phyloP scores from a whole-genome alignment of 1,140 invertebrate genomes.

The Thalassaphorura encarpata region DNA sequence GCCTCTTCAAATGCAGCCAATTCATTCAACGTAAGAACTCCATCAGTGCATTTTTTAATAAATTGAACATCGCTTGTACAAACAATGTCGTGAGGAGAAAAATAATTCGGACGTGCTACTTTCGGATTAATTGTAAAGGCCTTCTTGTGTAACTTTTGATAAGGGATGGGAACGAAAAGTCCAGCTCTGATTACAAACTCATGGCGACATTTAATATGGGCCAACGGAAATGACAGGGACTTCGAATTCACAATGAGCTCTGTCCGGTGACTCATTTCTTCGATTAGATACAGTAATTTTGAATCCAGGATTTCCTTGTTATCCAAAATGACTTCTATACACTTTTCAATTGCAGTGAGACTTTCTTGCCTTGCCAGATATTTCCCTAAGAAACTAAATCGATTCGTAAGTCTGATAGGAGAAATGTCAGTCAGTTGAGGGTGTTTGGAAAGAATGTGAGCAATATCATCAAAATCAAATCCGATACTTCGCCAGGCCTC shows the following conservation, averaged over 20 bases:
- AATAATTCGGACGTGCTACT: conserved; percentile 17
- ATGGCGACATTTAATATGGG: conserved; percentile 16
- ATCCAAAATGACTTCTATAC: conserved; percentile 7
- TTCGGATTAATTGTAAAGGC: not conserved
- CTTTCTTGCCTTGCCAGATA: conserved; percentile 22
- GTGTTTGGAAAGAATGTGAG: conserved; percentile 1
- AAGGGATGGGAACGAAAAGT: conserved; percentile 17
- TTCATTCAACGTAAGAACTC: conserved; percentile 15
- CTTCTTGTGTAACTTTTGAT: conserved; percentile 12
- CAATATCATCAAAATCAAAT: not conserved
- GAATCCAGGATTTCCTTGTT: conserved; percentile 1
- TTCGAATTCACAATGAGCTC: conserved; percentile 12
- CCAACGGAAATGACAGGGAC: not conserved
- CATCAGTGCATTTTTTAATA: conserved; percentile 21
- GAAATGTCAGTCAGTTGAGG: conserved; percentile 10
- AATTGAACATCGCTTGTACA: conserved; percentile 22
- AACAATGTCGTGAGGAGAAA: conserved; percentile 20
- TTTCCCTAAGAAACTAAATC: conserved; percentile 3
- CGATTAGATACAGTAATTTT: conserved; percentile 24
- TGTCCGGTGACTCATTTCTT: conserved; percentile 14
- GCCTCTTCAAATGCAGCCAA: conserved; percentile 28
- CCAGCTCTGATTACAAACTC: conserved; percentile 29
- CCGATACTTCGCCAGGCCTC: conserved; percentile 14
- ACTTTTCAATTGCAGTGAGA: conserved; percentile 8
- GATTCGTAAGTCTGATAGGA: not conserved